Percentiles rank a stretch among this genome's conserved stretches.
Evolutionary conservation across 2,113 vertebrate genomes (phyloP).

Genomic region (Epinephelus lanceolatus): DNA sequence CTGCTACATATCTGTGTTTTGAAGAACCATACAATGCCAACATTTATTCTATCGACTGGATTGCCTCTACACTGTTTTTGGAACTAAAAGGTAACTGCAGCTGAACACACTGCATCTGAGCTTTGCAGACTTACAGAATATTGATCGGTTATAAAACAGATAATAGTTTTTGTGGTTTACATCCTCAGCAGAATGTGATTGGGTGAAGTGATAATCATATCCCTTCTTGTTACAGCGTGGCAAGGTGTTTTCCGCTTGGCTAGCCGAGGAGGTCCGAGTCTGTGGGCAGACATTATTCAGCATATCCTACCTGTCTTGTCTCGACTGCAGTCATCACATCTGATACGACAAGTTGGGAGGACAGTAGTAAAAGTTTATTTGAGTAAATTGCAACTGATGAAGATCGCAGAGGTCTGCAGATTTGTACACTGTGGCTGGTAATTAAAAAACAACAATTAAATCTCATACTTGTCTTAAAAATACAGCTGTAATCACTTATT

Average conservation of each 20-base stretch:
- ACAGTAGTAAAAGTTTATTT: slow-evolving; percentile 9
- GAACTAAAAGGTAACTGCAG: background rate
- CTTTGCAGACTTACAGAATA: background rate
- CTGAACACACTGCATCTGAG: background rate
- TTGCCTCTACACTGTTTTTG: background rate
- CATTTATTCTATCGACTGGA: too few species aligned
- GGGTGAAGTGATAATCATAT: slow-evolving; percentile 23
- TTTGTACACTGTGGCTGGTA: background rate
- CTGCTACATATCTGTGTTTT: too few species aligned
- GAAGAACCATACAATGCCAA: too few species aligned
- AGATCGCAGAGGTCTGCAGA: slow-evolving; percentile 16
- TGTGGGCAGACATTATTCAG: slow-evolving; percentile 36
- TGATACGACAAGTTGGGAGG: background rate
- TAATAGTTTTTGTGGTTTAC: background rate
- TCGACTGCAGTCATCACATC: slow-evolving; percentile 25
- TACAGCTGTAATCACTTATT: background rate
- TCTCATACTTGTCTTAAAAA: background rate
- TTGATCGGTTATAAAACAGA: background rate
- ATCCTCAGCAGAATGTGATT: slow-evolving; percentile 7
- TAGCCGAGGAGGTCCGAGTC: slow-evolving; percentile 11
- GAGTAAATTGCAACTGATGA: slow-evolving; percentile 7
- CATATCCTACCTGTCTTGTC: slow-evolving; percentile 10
- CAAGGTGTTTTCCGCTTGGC: slow-evolving; percentile 25
- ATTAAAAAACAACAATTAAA: background rate
- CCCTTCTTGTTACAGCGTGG: slow-evolving; percentile 21